Evolutionary conservation across 2,888 invertebrate species (phyloP).

Genomic region (Clitarchus hookeri): DNA sequence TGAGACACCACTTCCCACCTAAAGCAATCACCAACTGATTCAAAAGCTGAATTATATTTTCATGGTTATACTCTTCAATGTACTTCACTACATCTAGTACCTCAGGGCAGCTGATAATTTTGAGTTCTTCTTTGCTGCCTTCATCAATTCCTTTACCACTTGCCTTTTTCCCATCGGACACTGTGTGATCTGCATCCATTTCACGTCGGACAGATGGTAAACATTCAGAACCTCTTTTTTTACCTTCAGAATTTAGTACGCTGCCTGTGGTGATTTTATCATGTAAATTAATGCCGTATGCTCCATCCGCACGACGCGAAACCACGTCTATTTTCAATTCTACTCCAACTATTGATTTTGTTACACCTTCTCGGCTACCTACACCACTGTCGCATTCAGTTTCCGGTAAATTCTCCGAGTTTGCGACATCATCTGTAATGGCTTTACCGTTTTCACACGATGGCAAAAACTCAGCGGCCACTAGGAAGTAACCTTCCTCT

Average conservation of each 20-base stretch:
- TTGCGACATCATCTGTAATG: not conserved
- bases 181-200: not conserved
- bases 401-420: not conserved
- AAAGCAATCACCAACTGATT: slow-evolving; percentile 64
- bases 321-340: not conserved
- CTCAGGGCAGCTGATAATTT: slow-evolving; percentile 43
- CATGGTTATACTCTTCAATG: slow-evolving; percentile 56
- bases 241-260: not conserved
- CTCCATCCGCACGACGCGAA: not conserved
- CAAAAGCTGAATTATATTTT: slow-evolving; percentile 59
- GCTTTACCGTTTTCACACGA: not conserved
- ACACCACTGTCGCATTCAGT: not conserved
- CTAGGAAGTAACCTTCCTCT: slow-evolving; percentile 19
- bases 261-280: not conserved
- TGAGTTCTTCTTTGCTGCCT: slow-evolving; percentile 45
- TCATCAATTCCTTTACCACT: not conserved
- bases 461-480: not conserved
- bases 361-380: not conserved
- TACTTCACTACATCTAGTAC: slow-evolving; percentile 66
- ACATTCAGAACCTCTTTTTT: not conserved
- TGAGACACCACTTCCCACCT: slow-evolving; percentile 63
- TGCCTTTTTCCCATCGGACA: not conserved
- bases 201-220: not conserved
- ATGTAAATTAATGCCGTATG: not conserved
- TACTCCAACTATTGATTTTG: not conserved